A percentile compares a stretch with the other conserved stretches of the same genome.
phyloP scores from a whole-genome alignment of 2,797 vertebrate genomes.

The Pyrocephalus nanus region DNA sequence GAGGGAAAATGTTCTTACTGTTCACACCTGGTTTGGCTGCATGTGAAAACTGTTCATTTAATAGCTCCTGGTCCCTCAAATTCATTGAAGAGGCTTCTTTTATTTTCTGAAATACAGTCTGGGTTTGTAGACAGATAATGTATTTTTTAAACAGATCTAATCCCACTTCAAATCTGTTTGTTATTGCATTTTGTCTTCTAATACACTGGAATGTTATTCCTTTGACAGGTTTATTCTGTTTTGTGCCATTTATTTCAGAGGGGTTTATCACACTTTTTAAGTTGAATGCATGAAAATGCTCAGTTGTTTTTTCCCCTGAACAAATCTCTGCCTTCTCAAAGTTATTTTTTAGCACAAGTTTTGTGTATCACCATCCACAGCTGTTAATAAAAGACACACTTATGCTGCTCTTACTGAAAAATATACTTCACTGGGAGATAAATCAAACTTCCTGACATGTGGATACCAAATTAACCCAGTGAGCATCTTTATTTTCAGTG shows the following conservation, averaged over 20 bases:
- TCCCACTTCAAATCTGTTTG: slow-evolving; percentile 54
- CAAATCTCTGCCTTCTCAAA: slow-evolving; percentile 11
- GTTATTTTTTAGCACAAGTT: slow-evolving; percentile 6
- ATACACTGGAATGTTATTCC: slow-evolving; percentile 41
- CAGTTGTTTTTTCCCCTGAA: not conserved
- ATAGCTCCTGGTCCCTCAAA: not conserved
- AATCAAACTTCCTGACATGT: not conserved
- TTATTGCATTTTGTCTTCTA: slow-evolving; percentile 61
- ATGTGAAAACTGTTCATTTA: not conserved
- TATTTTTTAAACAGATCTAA: slow-evolving; percentile 68
- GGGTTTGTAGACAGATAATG: slow-evolving; percentile 9
- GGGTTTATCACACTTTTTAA: slow-evolving; percentile 13
- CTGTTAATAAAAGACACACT: slow-evolving; percentile 2
- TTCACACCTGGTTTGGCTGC: not conserved
- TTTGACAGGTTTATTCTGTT: slow-evolving; percentile 73
- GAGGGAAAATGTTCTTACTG: not conserved
- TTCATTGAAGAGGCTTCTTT: not conserved
- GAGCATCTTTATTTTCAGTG: not conserved
- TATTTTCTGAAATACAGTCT: slow-evolving; percentile 52
- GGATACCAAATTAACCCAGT: not conserved
- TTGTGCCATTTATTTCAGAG: slow-evolving; percentile 55
- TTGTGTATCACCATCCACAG: not conserved
- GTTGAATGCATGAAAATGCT: not conserved
- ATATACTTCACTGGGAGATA: not conserved
- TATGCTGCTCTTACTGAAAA: not conserved